phyloP scores from a whole-genome alignment of 2,888 invertebrate species.

The Dasypolia templi region DNA sequence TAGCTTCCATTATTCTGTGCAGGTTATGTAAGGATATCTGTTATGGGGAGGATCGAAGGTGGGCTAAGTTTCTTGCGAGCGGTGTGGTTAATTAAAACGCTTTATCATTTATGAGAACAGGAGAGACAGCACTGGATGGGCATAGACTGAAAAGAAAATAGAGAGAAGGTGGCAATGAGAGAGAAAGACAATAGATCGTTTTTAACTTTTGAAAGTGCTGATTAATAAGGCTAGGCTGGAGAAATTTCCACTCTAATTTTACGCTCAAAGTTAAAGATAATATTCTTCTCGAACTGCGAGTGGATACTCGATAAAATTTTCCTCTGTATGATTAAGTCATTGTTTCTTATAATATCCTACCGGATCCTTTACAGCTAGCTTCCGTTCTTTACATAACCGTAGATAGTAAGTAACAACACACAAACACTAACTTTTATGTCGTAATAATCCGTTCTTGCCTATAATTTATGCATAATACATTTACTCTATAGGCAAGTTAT shows the following conservation, averaged over 20 bases:
- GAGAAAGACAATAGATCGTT: neutral
- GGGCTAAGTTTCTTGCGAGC: neutral
- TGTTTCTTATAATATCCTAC: neutral
- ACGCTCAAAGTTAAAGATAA: neutral
- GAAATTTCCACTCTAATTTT: too few relatives aligned
- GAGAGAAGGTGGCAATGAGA: neutral
- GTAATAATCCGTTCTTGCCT: slow-evolving; percentile 27
- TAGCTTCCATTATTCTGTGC: slow-evolving; percentile 2
- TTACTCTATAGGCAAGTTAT: neutral
- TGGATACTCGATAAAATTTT: neutral
- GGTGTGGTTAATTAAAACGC: too few relatives aligned
- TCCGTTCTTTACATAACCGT: slow-evolving; percentile 11
- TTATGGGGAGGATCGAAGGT: neutral
- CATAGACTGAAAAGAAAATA: neutral
- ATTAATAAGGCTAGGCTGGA: too few relatives aligned
- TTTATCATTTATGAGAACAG: neutral
- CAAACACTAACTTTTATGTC: slow-evolving; percentile 12
- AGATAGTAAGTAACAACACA: neutral
- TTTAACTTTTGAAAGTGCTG: neutral
- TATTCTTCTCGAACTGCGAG: neutral
- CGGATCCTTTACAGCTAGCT: slow-evolving; percentile 14
- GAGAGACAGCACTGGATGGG: neutral
- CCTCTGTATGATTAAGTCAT: neutral
- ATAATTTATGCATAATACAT: slow-evolving; percentile 26
- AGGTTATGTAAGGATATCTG: slow-evolving; percentile 5